A percentile compares a stretch with the other conserved stretches of the same genome.
phyloP scores from a whole-genome alignment of 2,888 invertebrate genomes.

The Cheilosia variabilis region DNA sequence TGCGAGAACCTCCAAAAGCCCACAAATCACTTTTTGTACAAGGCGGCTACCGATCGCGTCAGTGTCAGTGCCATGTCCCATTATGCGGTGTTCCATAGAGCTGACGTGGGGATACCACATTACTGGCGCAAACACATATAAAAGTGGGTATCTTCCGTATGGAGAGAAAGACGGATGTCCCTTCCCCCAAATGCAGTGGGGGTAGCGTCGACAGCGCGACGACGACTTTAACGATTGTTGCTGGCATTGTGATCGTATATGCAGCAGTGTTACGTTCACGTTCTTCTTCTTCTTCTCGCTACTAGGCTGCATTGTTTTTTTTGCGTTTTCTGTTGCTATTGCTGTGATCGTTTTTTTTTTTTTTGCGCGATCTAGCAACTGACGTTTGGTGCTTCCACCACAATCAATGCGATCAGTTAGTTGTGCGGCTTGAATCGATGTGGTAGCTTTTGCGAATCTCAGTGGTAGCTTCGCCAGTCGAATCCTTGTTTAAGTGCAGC shows the following conservation, averaged over 20 bases:
- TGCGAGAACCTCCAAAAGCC: conserved; percentile 44
- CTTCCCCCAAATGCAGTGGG: conserved; percentile 37
- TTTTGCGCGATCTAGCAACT: conserved; percentile 65
- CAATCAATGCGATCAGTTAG: conserved; percentile 75
- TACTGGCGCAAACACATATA: background rate
- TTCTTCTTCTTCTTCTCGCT: conserved; percentile 32
- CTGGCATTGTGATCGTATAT: conserved; percentile 43
- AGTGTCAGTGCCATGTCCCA: conserved; percentile 23
- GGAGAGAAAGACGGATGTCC: conserved; percentile 18
- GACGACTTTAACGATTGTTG: conserved; percentile 41
- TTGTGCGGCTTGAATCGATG: conserved; percentile 75
- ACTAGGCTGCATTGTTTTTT: conserved; percentile 13
- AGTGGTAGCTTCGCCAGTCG: conserved; percentile 64
- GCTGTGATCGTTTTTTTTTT: conserved; percentile 36
- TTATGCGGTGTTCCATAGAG: background rate
- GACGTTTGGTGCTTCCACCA: conserved; percentile 64
- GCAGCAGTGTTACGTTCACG: conserved; percentile 55
- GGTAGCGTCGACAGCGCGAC: conserved; percentile 40
- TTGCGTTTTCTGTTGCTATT: conserved; percentile 63
- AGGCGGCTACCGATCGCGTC: conserved; percentile 42
- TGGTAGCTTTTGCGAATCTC: conserved; percentile 65
- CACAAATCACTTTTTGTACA: conserved; percentile 56
- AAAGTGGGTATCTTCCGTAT: background rate
- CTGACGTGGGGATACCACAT: conserved; percentile 25
- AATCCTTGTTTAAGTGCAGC: conserved; percentile 43